Evolutionary conservation across 2,797 vertebrate species (phyloP).

Genomic region (Phylloscopus collybita): DNA sequence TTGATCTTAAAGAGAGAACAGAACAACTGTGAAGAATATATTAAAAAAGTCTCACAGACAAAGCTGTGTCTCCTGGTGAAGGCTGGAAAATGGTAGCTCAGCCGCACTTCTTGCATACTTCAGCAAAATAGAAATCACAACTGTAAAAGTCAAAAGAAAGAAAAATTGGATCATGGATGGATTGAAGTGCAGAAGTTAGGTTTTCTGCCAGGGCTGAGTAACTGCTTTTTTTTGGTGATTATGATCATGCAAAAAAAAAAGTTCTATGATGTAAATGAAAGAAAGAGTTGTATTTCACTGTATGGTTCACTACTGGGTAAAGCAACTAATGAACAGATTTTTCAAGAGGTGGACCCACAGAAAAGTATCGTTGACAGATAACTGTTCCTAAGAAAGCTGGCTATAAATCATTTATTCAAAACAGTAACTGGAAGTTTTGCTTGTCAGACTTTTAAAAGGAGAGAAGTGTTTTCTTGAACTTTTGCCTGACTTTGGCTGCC

Average conservation of each 20-base stretch:
- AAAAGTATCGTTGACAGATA: constrained; percentile 54
- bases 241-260: neutral
- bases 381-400: constrained; percentile 50
- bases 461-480: constrained; percentile 66
- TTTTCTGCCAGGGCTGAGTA: neutral
- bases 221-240: neutral
- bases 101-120: neutral
- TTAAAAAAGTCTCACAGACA: neutral
- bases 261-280: neutral
- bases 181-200: neutral
- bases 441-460: constrained; percentile 54
- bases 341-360: constrained; percentile 27
- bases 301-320: neutral
- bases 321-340: constrained; percentile 36
- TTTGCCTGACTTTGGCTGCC: constrained; percentile 61
- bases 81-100: neutral
- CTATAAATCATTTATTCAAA: constrained; percentile 65
- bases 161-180: neutral
- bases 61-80: neutral
- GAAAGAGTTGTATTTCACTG: neutral
- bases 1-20: neutral
- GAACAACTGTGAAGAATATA: neutral
- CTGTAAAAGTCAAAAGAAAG: neutral
- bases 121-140: neutral
- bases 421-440: constrained; percentile 56